phyloP scores from a whole-genome alignment of 1,140 invertebrate genomes.

The Zeugodacus cucurbitae region DNA sequence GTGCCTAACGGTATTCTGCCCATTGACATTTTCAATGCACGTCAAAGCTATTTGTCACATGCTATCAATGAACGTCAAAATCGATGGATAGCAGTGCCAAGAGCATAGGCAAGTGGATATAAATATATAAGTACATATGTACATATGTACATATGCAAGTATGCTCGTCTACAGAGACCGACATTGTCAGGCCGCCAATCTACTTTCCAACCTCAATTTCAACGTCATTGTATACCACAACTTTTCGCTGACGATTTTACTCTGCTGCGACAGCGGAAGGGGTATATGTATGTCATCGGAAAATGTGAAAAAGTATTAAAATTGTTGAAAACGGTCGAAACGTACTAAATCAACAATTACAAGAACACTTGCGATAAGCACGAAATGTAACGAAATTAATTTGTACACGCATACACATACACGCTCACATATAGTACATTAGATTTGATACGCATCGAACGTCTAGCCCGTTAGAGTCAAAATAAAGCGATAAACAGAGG shows the following conservation, averaged over 20 bases:
- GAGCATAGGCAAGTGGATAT: neutral
- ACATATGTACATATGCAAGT: neutral
- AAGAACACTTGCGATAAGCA: neutral
- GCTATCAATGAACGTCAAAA: conserved; percentile 12
- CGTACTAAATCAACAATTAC: conserved; percentile 13
- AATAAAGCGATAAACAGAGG: neutral
- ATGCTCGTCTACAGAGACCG: no score
- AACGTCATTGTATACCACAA: neutral
- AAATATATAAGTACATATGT: neutral
- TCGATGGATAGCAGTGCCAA: neutral
- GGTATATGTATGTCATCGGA: neutral
- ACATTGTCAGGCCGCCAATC: neutral
- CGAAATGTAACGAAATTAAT: conserved; percentile 10
- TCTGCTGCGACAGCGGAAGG: neutral
- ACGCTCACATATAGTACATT: neutral
- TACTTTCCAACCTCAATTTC: conserved; percentile 1
- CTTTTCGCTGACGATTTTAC: neutral
- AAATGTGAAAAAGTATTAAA: neutral
- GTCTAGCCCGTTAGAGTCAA: neutral
- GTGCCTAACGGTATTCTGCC: neutral
- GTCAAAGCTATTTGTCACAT: conserved; percentile 39
- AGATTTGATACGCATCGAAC: neutral
- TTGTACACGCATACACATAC: neutral
- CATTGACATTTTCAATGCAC: conserved; percentile 5
- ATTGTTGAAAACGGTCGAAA: neutral